Conservation (phyloP, 2,888 invertebrate genomes). For the Tricholauxania praeusta region DNA sequence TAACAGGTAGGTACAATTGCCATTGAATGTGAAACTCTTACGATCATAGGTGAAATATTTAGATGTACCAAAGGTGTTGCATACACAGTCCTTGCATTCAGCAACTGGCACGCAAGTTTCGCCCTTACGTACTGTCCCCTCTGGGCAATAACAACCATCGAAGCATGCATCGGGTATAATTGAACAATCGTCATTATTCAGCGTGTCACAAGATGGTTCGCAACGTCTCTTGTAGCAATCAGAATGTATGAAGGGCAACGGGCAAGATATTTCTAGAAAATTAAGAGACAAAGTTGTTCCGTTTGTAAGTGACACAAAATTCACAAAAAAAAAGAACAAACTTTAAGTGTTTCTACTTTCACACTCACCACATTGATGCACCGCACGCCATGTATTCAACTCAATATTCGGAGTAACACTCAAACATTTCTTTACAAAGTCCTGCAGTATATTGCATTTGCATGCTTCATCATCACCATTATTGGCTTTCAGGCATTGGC, state of each 20-base stretch:
- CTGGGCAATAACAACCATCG: constrained; percentile 88
- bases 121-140: constrained; percentile 77
- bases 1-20: constrained; percentile 87
- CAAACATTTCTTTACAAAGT: constrained; percentile 80
- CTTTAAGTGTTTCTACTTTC: background rate
- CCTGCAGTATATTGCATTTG: constrained; percentile 77
- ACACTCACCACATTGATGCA: constrained; percentile 73
- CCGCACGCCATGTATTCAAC: constrained; percentile 78
- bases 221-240: constrained; percentile 86
- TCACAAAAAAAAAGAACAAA: background rate
- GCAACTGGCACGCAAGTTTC: constrained; percentile 77
- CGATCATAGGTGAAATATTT: constrained; percentile 88
- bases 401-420: constrained; percentile 74
- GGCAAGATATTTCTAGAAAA: constrained; percentile 76
- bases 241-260: constrained; percentile 81
- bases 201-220: constrained; percentile 80
- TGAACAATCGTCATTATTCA: constrained; percentile 74
- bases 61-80: constrained; percentile 78
- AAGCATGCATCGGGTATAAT: constrained; percentile 77
- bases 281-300: background rate
- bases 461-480: constrained; percentile 71
- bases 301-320: background rate
- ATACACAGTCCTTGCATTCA: constrained; percentile 80
- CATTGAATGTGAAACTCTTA: constrained; percentile 81
- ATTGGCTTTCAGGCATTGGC: constrained; percentile 76